Conservation (phyloP, 2,888 invertebrate species). For the Hartigia nigra region DNA sequence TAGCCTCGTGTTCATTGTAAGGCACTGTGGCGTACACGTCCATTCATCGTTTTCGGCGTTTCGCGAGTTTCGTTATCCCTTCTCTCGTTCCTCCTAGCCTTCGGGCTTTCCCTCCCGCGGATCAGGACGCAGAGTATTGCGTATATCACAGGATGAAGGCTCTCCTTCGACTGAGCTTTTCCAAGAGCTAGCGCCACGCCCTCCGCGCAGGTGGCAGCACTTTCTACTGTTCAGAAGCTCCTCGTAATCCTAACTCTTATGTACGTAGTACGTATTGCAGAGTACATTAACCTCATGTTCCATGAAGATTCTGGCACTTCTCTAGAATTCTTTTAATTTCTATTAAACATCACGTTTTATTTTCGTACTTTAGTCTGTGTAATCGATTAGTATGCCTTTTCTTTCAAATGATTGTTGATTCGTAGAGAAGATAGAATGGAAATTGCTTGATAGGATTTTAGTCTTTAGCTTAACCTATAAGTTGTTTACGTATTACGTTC, state of each 20-base stretch:
- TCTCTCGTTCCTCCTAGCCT: not conserved
- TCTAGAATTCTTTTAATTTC: not conserved
- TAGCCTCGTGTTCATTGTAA: conserved; percentile 18
- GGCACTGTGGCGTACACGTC: conserved; percentile 19
- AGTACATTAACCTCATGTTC: not conserved
- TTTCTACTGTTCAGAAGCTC: conserved; percentile 13
- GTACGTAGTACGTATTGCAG: not conserved
- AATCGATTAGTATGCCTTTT: not conserved
- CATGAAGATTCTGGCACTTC: not conserved
- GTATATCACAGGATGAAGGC: conserved; percentile 52
- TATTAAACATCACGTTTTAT: not conserved
- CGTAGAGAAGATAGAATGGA: not conserved
- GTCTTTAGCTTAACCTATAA: not conserved
- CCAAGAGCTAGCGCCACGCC: conserved; percentile 58
- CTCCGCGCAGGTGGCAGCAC: conserved; percentile 55
- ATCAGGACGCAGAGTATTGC: not conserved
- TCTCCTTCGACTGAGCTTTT: conserved; percentile 51
- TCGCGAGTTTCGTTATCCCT: conserved; percentile 7
- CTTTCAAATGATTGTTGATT: not conserved
- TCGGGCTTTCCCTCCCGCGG: not conserved
- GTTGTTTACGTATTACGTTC: not conserved
- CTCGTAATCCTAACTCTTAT: conserved; percentile 9
- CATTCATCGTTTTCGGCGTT: conserved; percentile 15
- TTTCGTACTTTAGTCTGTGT: not conserved
- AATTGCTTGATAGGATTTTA: not conserved